Base-by-base conservation (phyloP, 2,797 vertebrate genomes). In the Ispidina picta region DNA sequence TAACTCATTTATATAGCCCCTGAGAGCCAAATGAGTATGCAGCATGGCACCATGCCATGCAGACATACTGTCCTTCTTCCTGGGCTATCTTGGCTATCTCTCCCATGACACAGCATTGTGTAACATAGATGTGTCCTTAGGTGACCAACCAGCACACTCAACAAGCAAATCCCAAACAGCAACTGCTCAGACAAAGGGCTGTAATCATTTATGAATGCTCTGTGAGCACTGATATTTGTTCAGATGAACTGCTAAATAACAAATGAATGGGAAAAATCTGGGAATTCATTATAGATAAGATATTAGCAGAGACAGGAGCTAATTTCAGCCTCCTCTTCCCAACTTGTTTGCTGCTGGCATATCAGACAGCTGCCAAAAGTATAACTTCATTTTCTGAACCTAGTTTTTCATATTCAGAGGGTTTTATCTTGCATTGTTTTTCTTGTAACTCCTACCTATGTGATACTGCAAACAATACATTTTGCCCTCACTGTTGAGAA, bases 51-150 rank as follows among this genome's bases (percentile, higher is more conserved):
- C 1, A 3, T 25, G 93, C 95, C 93, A 92, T 8, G 49, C 81
- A 94, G 90, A 92, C 83, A 37, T 60, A 84, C 51, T 10, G 72
- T 92, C 83, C 81, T 96, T 95, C 74, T 93, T 94, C 86, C 77
- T 71, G 83, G 81, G 74, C 81, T 91, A 16, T 91, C 71, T 91
- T 93, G 90, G 77, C 91, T 64, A 35, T 84, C 58, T 76, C 33
- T 91, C 75, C 60, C 33, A 54, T 74, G 90, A 77, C 88, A 88
- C 10, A 12, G 65, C 78, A 74, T 88, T 92, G 88, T 73, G 64
- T 92, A 92, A 89, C 0, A 6, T 39, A 58, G 78, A 88, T 73
- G 56, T 86, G 86, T 92, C 92, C 91, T 89, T 91, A 89, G 28
- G 41, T 84, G 89, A 90, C 81, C 89, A 94, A 68, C 29, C 33